Conservation (phyloP, 2,888 invertebrate species). For the Mythimna vitellina region DNA sequence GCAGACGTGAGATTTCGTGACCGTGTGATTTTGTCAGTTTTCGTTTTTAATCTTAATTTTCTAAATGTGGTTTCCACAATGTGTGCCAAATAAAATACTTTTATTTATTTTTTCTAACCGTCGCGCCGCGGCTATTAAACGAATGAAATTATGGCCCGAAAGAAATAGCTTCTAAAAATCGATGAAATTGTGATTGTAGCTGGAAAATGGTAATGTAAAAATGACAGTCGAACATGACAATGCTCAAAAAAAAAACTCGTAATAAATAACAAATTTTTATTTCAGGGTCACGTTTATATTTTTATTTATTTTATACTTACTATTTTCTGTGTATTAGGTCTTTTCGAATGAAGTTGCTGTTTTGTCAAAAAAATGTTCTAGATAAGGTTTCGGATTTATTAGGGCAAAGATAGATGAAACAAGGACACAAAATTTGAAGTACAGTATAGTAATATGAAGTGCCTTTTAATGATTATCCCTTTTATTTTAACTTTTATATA, state of each 20-base stretch:
- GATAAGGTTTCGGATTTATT: neutral
- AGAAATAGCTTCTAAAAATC: neutral
- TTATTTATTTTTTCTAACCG: neutral
- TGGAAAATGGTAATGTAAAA: neutral
- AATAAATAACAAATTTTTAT: neutral
- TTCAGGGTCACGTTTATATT: neutral
- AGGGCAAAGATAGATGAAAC: neutral
- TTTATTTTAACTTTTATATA: neutral
- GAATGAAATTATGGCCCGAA: neutral
- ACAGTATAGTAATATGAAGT: neutral
- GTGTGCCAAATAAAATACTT: neutral
- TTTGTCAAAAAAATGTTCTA: neutral
- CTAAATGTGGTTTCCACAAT: too few species aligned
- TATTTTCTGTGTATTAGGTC: constrained; percentile 9
- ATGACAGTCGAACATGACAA: neutral
- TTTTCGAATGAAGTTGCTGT: constrained; percentile 37
- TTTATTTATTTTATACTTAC: neutral
- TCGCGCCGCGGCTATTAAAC: neutral
- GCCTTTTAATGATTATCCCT: neutral
- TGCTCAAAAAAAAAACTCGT: neutral
- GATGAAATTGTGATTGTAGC: neutral
- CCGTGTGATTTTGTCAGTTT: too few species aligned
- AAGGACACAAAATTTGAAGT: neutral
- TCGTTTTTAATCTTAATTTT: too few species aligned
- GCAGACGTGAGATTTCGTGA: too few species aligned